Evolutionary conservation across 2,888 invertebrate genomes (phyloP).

Genomic region (Hanleya hanleyi): DNA sequence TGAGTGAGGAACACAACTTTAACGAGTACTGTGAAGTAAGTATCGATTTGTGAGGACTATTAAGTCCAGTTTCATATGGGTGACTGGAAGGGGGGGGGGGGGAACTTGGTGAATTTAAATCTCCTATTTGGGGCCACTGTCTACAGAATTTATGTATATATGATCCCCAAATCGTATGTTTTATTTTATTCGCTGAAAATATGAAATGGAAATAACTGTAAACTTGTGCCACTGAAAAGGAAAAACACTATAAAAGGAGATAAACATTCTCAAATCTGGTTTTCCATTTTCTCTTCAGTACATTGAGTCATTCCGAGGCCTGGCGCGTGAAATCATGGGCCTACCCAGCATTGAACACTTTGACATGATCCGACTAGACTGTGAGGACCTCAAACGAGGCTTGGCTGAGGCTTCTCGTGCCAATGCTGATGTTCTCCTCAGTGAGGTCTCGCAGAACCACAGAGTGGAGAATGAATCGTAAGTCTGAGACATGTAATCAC

Average conservation of each 20-base stretch:
- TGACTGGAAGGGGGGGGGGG: no score
- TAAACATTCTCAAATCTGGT: no score
- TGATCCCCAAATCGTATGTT: no score
- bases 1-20: constrained; percentile 71
- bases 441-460: constrained; percentile 70
- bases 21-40: constrained; percentile 72
- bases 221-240: no score
- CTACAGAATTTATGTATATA: no score
- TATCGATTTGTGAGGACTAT: not conserved
- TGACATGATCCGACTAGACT: constrained; percentile 72
- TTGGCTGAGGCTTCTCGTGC: constrained; percentile 68
- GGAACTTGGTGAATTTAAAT: no score
- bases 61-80: no score
- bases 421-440: constrained; percentile 68
- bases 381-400: constrained; percentile 73
- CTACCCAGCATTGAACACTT: constrained; percentile 72
- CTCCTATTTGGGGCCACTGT: no score
- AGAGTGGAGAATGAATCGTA: constrained; percentile 68
- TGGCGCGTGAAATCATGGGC: constrained; percentile 70
- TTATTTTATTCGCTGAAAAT: no score
- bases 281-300: constrained; percentile 60
- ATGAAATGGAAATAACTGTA: no score
- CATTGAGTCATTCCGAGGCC: constrained; percentile 68
- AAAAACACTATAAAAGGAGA: no score
- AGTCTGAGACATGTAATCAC: no score